Base-by-base conservation (phyloP, 2,797 vertebrate species). In the Takifugu rubripes region DNA sequence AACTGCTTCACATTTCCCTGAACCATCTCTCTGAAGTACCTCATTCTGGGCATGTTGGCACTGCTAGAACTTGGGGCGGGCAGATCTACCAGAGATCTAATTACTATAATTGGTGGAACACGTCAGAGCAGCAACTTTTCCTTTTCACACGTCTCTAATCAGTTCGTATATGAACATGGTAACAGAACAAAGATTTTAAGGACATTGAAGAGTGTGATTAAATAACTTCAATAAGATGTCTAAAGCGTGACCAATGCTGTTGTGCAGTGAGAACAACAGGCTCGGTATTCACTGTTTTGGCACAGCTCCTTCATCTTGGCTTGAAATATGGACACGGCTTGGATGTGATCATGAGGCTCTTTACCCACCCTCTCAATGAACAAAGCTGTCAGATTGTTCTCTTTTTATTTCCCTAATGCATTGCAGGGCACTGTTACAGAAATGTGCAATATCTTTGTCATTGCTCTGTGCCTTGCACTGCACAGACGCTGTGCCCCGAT, bases 391-490 rank as follows among this genome's bases (percentile, higher is more conserved):
- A 64, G 60, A 64, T 61, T 55, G 58, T 66, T 59, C 59, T 55
- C 61, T 57, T 56, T 74, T 74, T 79, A 77, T 79, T 77, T 77
- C 77, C 77, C 77, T 51, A 61, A 74, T 67, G 77, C 52, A 75
- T 70, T 64, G 52, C 57, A 67, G 66, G 72, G 57, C 65, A 72
- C 62, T 59, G 54, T 64, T 58, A 72, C 51, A 65, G 68, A 69
- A 62, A 62, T 65, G 66, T 63, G 66, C 66, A 75, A 77, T 80
- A 77, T 72, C 64, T 26, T 42, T 52, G 61, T 70, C 71, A 77
- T 74, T 80, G 78, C 66, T 72, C 48, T 75, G 71, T 46, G 74
- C 59, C 62, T 57, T 49, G 36, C 45, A 33, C 48, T 50, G 48
- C 61, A 60, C 59, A 59, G 29, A 56, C 60, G 61, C 44, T 11